phyloP scores from a whole-genome alignment of 2,888 invertebrate species.

The Linnaemya vulpina region DNA sequence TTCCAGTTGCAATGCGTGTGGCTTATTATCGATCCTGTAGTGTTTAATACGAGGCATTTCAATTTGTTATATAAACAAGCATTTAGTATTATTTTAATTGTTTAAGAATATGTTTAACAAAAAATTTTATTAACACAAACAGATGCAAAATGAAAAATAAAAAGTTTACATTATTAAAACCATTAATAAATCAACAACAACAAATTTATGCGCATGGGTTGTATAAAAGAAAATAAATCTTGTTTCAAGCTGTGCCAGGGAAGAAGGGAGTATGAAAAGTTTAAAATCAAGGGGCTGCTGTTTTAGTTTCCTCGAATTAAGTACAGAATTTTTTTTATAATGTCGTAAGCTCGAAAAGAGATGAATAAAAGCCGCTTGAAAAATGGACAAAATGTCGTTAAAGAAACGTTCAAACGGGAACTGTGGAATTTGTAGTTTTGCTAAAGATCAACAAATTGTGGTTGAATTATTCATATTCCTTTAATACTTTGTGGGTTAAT shows the following conservation, averaged over 20 bases:
- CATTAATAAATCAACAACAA: constrained; percentile 79
- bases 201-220: constrained; percentile 79
- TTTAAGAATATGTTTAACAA: constrained; percentile 57
- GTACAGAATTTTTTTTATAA: constrained; percentile 25
- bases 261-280: constrained; percentile 44
- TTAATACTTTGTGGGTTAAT: constrained; percentile 78
- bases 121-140: constrained; percentile 70
- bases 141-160: constrained; percentile 33
- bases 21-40: constrained; percentile 57
- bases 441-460: constrained; percentile 64
- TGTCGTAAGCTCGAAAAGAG: constrained; percentile 31
- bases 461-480: constrained; percentile 47
- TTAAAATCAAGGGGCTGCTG: constrained; percentile 47
- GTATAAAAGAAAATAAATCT: constrained; percentile 80
- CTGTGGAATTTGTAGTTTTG: constrained; percentile 31
- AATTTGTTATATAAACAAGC: constrained; percentile 57
- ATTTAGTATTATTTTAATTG: constrained; percentile 60
- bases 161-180: constrained; percentile 76
- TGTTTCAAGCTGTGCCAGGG: constrained; percentile 74
- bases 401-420: constrained; percentile 24
- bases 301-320: constrained; percentile 24
- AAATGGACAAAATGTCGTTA: constrained; percentile 14
- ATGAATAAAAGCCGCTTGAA: constrained; percentile 58
- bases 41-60: constrained; percentile 53
- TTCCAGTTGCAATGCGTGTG: constrained; percentile 49